Evolutionary conservation across 37 sponge, comb jelly and placozoan species (phyloP).

Genomic region (Eunapius fragilis): DNA sequence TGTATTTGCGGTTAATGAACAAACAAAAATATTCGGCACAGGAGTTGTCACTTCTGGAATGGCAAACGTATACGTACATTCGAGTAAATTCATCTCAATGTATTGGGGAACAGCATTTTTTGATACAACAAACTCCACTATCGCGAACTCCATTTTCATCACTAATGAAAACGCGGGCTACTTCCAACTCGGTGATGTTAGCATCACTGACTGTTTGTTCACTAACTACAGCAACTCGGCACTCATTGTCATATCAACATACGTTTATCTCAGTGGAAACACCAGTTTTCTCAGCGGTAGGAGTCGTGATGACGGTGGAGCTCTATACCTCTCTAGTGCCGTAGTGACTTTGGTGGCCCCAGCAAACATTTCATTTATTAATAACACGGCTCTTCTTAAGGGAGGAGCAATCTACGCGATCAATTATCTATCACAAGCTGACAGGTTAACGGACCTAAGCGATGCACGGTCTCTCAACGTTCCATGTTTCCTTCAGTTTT

Average conservation of each 20-base stretch:
- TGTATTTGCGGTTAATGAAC: neutral
- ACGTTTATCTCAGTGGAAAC: neutral
- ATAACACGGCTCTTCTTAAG: neutral
- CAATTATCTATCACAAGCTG: neutral
- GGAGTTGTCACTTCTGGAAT: neutral
- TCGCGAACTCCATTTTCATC: neutral
- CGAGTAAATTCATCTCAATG: neutral
- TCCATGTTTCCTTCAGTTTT: neutral
- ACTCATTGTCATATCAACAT: neutral
- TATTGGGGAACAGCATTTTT: neutral
- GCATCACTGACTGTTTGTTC: neutral
- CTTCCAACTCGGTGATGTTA: neutral
- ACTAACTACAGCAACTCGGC: neutral
- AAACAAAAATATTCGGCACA: neutral
- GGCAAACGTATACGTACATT: neutral
- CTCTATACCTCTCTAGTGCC: neutral
- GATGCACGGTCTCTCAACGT: neutral
- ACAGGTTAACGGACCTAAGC: neutral
- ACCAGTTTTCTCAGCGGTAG: neutral
- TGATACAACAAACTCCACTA: neutral
- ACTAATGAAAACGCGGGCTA: neutral
- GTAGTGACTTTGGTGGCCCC: neutral
- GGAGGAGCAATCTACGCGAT: neutral
- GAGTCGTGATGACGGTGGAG: neutral
- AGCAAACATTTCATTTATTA: neutral